Conservation (phyloP, 30 jellyfish, hydroid and myxozoan species). For the Turritopsis dohrnii region DNA sequence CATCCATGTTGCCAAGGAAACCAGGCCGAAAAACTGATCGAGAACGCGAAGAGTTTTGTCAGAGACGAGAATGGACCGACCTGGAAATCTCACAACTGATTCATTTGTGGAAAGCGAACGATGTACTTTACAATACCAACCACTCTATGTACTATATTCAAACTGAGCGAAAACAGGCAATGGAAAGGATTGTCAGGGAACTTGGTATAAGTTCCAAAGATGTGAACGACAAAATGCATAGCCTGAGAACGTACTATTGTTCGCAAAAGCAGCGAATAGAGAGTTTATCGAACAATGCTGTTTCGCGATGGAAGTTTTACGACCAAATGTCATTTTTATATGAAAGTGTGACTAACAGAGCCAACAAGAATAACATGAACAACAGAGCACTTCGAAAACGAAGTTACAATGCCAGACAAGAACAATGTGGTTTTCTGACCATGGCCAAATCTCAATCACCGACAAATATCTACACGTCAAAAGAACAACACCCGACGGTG, state of each 20-base stretch:
- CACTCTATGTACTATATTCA: conserved; percentile 46
- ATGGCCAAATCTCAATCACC: background rate
- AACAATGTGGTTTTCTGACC: background rate
- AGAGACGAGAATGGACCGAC: conserved; percentile 61
- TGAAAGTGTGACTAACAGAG: conserved; percentile 36
- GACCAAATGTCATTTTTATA: conserved; percentile 48
- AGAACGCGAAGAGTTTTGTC: conserved; percentile 21
- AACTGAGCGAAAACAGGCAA: conserved; percentile 56
- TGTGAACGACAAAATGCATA: conserved; percentile 63
- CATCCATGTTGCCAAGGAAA: background rate
- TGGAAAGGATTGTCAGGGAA: conserved; percentile 47
- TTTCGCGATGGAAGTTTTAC: conserved; percentile 71
- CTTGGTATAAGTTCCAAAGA: conserved; percentile 46
- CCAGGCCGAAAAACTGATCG: conserved; percentile 29
- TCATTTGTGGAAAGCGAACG: conserved; percentile 63
- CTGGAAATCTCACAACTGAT: conserved; percentile 40
- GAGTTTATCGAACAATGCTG: conserved; percentile 36
- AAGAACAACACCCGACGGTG: background rate
- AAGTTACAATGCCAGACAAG: background rate
- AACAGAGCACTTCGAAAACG: background rate
- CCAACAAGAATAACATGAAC: background rate
- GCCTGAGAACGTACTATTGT: conserved; percentile 71
- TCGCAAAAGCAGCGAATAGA: conserved; percentile 66
- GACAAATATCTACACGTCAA: background rate
- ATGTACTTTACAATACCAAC: conserved; percentile 52